A percentile compares a stretch with the other conserved stretches of the same genome.
Evolutionary conservation across 2,888 invertebrate species (phyloP).

Genomic region (Meandrusa payeni): DNA sequence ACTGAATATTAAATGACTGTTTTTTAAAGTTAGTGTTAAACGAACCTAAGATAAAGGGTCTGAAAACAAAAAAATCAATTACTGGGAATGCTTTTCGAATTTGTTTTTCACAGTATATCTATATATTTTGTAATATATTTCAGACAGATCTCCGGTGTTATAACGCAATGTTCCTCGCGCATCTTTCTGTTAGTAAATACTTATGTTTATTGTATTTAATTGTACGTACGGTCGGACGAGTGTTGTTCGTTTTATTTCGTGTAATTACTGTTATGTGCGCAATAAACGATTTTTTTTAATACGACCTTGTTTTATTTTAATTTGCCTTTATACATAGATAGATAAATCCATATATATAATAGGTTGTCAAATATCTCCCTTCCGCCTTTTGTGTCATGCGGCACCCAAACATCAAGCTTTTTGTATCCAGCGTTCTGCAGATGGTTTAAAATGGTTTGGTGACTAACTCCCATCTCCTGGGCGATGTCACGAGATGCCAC

Average conservation of each 20-base stretch:
- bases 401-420: too few species aligned
- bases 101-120: conserved; percentile 3
- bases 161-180: conserved; percentile 16
- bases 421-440: too few species aligned
- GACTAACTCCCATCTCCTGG: too few species aligned
- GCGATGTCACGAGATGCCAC: too few species aligned
- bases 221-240: conserved; percentile 2
- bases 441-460: too few species aligned
- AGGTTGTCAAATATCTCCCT: too few species aligned
- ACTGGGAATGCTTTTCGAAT: not conserved
- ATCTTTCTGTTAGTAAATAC: conserved; percentile 12
- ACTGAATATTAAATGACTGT: not conserved
- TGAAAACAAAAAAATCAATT: not conserved
- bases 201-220: conserved; percentile 19
- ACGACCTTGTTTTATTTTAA: too few species aligned
- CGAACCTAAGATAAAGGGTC: too few species aligned
- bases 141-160: conserved; percentile 17
- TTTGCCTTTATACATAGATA: too few species aligned
- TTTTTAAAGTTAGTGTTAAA: not conserved
- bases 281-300: conserved; percentile 25
- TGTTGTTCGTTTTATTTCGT: conserved; percentile 17
- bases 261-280: conserved; percentile 26
- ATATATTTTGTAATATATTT: conserved; percentile 13
- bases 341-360: too few species aligned
- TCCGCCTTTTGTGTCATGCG: too few species aligned